Base-by-base conservation (phyloP, 1,140 invertebrate species). In the Lutraria rhynchaena region DNA sequence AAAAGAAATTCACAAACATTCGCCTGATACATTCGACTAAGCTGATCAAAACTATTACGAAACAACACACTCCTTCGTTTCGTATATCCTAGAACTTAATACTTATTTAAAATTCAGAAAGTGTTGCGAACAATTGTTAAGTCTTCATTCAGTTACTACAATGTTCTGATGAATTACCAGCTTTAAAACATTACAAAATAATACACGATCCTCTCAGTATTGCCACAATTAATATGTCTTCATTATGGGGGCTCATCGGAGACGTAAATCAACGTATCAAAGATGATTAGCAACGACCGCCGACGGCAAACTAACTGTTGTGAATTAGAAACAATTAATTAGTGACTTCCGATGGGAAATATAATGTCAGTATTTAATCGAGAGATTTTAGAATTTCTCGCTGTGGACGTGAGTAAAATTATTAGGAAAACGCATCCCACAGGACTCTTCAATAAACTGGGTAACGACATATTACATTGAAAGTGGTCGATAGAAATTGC, bases 291-390 rank as follows among this genome's bases (percentile, higher is more conserved):
- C 76, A 57, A 19, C 22, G 15, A 46, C 55, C 46, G 76, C 53
- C 55, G 63, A 44, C 65, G 41, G 61, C 63, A 65, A 46, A 70
- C 76, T 80, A 69, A 67, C 63, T 69, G 76, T 80, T 70, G 46
- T 69, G 76, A 80, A 80, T 80, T 80, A 70, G 65, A 80, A 80
- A 80, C 76, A 80, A 80, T 80, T 80, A 80, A 80, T 80, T 80
- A 80, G 76, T 27, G 51, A 29, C 15, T 49, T 67, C 76, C 65
- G 33, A 51, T 67, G 76, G 76, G 76, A 80, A 80, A 80, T 80
- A 67, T 55, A 80, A 80, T 80, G 76, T 67, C 76, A 80, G 76
- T 80, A 80, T 80, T 80, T 80, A 80, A 80, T 80, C 76, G 76
- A 70, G 76, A 69, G 76, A 69, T 80, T 80, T 80, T 70, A 75